Evolutionary conservation across 2,888 invertebrate species (phyloP).

Genomic region (Ceratothoa steindachneri): DNA sequence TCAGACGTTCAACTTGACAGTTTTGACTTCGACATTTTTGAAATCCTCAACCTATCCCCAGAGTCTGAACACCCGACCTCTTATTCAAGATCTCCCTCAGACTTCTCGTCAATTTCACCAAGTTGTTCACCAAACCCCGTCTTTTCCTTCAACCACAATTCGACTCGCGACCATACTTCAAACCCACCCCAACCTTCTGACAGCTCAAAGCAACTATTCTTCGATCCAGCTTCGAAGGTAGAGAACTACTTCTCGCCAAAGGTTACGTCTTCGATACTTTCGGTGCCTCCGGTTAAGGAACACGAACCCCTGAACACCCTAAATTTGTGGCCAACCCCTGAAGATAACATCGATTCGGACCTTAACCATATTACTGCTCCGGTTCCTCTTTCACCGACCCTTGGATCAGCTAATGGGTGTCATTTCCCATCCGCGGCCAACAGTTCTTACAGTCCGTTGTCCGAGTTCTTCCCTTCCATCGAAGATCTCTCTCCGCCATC

Average conservation of each 20-base stretch:
- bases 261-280: not conserved
- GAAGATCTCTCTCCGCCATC: conserved; percentile 19
- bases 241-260: not conserved
- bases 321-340: not conserved
- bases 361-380: not conserved
- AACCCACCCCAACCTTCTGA: not conserved
- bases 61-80: not conserved
- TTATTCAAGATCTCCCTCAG: too few species aligned
- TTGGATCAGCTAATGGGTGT: conserved; percentile 18
- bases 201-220: not conserved
- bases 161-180: too few species aligned
- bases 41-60: not conserved
- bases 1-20: not conserved
- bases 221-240: not conserved
- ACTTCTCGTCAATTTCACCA: too few species aligned
- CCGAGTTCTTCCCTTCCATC: conserved; percentile 1
- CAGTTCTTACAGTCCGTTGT: not conserved
- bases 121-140: not conserved
- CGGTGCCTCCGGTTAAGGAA: not conserved
- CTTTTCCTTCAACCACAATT: not conserved
- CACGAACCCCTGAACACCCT: not conserved
- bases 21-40: not conserved
- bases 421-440: not conserved
- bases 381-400: conserved; percentile 21
- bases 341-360: not conserved